phyloP scores from a whole-genome alignment of 37 sponge, comb jelly and placozoan genomes.

The Crambe crambe region DNA sequence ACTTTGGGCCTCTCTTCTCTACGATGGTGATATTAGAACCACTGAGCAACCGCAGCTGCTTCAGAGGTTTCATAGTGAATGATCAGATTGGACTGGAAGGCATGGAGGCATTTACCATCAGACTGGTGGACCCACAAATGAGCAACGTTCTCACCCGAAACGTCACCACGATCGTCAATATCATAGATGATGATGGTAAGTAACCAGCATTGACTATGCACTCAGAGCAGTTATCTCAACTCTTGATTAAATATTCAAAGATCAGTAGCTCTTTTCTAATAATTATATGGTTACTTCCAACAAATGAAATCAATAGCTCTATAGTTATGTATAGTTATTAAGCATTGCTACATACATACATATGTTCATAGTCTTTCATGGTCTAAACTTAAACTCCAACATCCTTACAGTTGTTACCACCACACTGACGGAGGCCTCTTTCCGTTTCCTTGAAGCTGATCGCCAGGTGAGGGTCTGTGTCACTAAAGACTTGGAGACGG shows the following conservation, averaged over 20 bases:
- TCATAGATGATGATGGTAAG: constrained; percentile 43
- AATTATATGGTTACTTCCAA: too few species aligned
- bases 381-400: too few species aligned
- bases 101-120: not conserved
- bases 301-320: too few species aligned
- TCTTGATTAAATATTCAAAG: not conserved
- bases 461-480: constrained; percentile 5
- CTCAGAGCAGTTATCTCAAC: not conserved
- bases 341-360: too few species aligned
- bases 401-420: constrained; percentile 18
- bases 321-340: too few species aligned
- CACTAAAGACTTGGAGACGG: constrained; percentile 23
- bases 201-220: not conserved
- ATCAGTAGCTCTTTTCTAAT: too few species aligned
- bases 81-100: constrained; percentile 10
- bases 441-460: not conserved
- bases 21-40: constrained; percentile 5
- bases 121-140: not conserved
- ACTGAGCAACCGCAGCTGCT: constrained; percentile 1
- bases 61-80: constrained; percentile 11
- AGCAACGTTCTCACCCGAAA: not conserved
- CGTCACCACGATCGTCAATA: not conserved
- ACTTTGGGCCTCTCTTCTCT: not conserved
- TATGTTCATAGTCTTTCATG: too few species aligned
- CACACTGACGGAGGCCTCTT: not conserved